A percentile compares a stretch with the other conserved stretches of the same genome.
These are phyloP conservation scores for Ylistrum balloti DNA, from an alignment of 1,140 invertebrate genomes.

Conservation along the genomic window DNA sequence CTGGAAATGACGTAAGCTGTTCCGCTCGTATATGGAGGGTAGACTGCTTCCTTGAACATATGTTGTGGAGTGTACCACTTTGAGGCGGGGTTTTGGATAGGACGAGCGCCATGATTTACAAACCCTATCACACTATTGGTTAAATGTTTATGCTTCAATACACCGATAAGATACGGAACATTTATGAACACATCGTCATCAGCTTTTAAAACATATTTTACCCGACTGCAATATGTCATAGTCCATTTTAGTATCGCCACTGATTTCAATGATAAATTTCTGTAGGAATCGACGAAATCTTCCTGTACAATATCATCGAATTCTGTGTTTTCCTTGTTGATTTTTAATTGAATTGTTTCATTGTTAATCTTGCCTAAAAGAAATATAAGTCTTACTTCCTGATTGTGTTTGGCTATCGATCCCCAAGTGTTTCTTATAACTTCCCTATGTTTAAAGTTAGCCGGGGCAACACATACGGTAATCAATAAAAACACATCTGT, in stretches of 20 bases:
- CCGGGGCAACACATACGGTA: conserved; percentile 51
- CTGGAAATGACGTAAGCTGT: conserved; percentile 79
- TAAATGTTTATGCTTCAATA: conserved; percentile 49
- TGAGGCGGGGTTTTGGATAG: conserved; percentile 69
- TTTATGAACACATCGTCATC: conserved; percentile 84
- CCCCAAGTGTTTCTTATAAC: conserved; percentile 64
- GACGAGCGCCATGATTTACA: conserved; percentile 48
- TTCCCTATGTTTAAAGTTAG: conserved; percentile 49
- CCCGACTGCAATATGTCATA: conserved; percentile 86
- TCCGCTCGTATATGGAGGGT: conserved; percentile 77
- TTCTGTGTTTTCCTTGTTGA: conserved; percentile 85
- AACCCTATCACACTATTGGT: conserved; percentile 57
- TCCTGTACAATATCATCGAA: conserved; percentile 90
- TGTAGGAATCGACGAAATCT: conserved; percentile 89
- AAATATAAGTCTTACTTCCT: conserved; percentile 82
- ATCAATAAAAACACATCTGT: conserved; percentile 51
- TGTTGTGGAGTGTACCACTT: conserved; percentile 80
- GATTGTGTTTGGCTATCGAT: conserved; percentile 46
- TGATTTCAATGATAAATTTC: conserved; percentile 93
- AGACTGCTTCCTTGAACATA: conserved; percentile 74
- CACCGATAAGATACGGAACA: conserved; percentile 64
- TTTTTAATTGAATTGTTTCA: conserved; percentile 78
- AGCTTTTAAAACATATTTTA: conserved; percentile 83
- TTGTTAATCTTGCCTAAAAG: conserved; percentile 86
- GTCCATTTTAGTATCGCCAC: conserved; percentile 91